phyloP scores from a whole-genome alignment of 92 coral and sea anemone genomes.

The Heteractis magnifica region DNA sequence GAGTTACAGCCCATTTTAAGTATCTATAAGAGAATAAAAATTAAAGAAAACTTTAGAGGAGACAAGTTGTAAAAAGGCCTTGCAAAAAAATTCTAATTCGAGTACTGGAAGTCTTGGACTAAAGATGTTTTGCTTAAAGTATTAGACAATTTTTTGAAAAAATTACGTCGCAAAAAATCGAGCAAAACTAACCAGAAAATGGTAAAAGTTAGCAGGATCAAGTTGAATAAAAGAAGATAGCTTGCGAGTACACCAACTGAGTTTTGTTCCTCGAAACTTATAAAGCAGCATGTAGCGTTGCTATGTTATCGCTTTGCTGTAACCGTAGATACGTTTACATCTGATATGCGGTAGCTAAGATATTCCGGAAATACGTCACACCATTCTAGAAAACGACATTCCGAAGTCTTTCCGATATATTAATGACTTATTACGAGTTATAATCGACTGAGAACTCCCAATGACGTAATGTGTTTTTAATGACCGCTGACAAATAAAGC shows the following conservation, averaged over 20 bases:
- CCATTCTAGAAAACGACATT: neutral
- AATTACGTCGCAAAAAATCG: neutral
- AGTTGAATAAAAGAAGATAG: neutral
- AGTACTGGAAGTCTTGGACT: too few species aligned
- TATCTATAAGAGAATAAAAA: neutral
- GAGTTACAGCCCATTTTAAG: constrained; percentile 77
- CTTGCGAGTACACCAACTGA: neutral
- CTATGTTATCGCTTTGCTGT: constrained; percentile 35
- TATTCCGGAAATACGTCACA: constrained; percentile 42
- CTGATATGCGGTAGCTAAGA: constrained; percentile 38
- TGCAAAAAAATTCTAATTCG: too few species aligned
- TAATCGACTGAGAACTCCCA: neutral
- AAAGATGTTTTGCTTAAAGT: too few species aligned
- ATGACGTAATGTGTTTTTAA: constrained; percentile 38
- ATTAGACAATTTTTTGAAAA: too few species aligned
- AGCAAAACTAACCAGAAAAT: neutral
- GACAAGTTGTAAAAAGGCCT: neutral
- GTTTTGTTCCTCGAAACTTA: neutral
- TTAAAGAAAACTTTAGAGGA: neutral
- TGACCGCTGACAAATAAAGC: constrained; percentile 29
- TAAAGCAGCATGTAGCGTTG: constrained; percentile 15
- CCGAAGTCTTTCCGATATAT: neutral
- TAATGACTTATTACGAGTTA: neutral
- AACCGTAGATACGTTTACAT: constrained; percentile 67
- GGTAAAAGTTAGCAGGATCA: neutral